phyloP scores from a whole-genome alignment of 30 jellyfish, hydroid and myxozoan species.

The Clytia hemisphaerica region DNA sequence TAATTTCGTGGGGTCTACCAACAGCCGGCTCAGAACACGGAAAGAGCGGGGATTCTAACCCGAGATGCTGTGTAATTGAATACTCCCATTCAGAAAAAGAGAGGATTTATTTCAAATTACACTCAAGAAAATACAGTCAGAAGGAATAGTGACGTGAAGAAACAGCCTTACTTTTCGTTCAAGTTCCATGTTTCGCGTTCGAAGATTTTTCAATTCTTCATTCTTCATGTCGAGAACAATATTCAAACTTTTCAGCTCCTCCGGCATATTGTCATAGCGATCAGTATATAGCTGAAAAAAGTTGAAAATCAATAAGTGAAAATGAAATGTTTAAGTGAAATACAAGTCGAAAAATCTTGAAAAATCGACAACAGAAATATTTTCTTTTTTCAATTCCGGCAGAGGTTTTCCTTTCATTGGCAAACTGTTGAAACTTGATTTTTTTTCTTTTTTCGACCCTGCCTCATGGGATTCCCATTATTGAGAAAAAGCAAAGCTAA shows the following conservation, averaged over 20 bases:
- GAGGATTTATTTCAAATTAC: background rate
- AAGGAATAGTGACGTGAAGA: background rate
- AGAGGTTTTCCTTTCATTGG: conserved; percentile 25
- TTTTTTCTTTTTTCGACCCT: too few relatives aligned
- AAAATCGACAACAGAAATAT: background rate
- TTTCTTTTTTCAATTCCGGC: conserved; percentile 17
- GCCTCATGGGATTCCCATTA: too few relatives aligned
- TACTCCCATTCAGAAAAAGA: too few relatives aligned
- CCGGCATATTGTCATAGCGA: conserved; percentile 75
- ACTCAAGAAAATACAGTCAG: background rate
- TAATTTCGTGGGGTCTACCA: too few relatives aligned
- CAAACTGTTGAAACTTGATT: too few relatives aligned
- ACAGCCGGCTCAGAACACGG: too few relatives aligned
- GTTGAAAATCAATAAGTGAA: too few relatives aligned
- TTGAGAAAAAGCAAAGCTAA: too few relatives aligned
- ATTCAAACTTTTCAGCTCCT: conserved; percentile 83
- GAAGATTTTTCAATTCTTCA: conserved; percentile 48
- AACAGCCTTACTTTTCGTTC: conserved; percentile 47
- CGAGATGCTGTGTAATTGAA: too few relatives aligned
- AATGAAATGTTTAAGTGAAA: background rate
- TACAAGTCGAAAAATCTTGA: background rate
- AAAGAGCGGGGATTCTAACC: too few relatives aligned
- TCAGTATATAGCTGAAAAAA: too few relatives aligned
- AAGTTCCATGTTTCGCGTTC: conserved; percentile 70
- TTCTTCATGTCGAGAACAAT: conserved; percentile 82